phyloP scores from a whole-genome alignment of 1,140 invertebrate species.

The Papilio helenus region DNA sequence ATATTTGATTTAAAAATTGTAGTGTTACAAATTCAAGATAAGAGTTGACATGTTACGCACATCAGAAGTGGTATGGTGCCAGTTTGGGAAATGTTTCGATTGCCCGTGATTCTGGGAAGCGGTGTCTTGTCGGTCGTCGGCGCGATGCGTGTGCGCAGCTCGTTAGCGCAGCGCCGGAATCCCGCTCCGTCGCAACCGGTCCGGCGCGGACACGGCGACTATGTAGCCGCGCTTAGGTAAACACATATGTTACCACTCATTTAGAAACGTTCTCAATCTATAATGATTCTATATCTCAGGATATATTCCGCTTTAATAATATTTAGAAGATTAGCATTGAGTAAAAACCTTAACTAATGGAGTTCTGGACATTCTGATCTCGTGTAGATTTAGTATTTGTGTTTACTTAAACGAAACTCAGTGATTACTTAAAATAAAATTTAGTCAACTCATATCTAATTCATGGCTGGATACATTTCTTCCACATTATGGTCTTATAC shows the following conservation, averaged over 20 bases:
- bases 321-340: background rate
- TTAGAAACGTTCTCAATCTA: constrained; percentile 58
- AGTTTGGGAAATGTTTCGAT: constrained; percentile 44
- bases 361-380: background rate
- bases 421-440: background rate
- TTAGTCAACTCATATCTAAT: background rate
- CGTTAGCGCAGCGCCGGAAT: constrained; percentile 66
- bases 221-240: constrained; percentile 50
- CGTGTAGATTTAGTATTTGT: background rate
- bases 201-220: constrained; percentile 39
- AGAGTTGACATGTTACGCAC: constrained; percentile 2
- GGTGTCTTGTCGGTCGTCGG: constrained; percentile 17
- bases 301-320: background rate
- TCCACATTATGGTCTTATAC: too few relatives aligned
- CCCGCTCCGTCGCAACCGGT: constrained; percentile 61
- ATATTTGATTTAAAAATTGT: too few relatives aligned
- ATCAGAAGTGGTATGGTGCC: constrained; percentile 27
- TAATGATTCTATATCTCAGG: constrained; percentile 20
- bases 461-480: too few relatives aligned
- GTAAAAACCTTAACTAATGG: background rate
- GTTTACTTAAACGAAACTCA: background rate
- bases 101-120: constrained; percentile 63
- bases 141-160: constrained; percentile 63
- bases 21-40: background rate
- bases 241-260: constrained; percentile 54